Conservation (phyloP, 37 sponge, comb jelly and placozoan species). For the Sycon ciliatum region DNA sequence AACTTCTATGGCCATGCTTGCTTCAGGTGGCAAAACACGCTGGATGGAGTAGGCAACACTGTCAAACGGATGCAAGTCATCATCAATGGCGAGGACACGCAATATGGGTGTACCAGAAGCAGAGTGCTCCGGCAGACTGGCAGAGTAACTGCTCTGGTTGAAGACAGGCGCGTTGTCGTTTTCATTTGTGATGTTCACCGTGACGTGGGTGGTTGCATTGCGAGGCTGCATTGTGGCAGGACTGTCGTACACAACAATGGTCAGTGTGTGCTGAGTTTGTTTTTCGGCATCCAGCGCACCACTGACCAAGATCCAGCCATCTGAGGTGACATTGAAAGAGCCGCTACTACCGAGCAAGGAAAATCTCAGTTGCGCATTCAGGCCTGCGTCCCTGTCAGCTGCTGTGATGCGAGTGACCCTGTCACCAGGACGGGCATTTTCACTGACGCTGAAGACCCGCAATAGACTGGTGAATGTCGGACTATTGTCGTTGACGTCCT, state of each 20-base stretch:
- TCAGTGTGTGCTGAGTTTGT: neutral
- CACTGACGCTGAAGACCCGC: neutral
- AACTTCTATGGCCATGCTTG: too few relatives aligned
- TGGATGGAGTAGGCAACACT: too few relatives aligned
- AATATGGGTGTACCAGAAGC: too few relatives aligned
- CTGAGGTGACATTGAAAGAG: neutral
- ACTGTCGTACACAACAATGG: neutral
- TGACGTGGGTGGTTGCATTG: neutral
- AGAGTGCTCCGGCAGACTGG: conserved; percentile 11
- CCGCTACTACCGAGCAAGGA: too few relatives aligned
- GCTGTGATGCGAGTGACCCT: neutral
- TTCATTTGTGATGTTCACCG: conserved; percentile 2
- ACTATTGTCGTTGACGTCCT: neutral
- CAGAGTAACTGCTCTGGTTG: neutral
- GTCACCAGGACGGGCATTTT: too few relatives aligned
- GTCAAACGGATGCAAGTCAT: too few relatives aligned
- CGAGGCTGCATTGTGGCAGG: neutral
- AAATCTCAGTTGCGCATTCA: neutral
- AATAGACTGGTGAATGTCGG: neutral
- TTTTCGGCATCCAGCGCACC: conserved; percentile 14
- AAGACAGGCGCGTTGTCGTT: conserved; percentile 19
- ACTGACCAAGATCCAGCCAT: conserved; percentile 10
- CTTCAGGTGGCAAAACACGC: too few relatives aligned
- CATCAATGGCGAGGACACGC: too few relatives aligned
- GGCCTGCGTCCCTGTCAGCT: neutral